Evolutionary conservation across 2,888 invertebrate species (phyloP), one percentile per base, ranked within the genome.

Genomic region (Carterocephalus palaemon): DNA sequence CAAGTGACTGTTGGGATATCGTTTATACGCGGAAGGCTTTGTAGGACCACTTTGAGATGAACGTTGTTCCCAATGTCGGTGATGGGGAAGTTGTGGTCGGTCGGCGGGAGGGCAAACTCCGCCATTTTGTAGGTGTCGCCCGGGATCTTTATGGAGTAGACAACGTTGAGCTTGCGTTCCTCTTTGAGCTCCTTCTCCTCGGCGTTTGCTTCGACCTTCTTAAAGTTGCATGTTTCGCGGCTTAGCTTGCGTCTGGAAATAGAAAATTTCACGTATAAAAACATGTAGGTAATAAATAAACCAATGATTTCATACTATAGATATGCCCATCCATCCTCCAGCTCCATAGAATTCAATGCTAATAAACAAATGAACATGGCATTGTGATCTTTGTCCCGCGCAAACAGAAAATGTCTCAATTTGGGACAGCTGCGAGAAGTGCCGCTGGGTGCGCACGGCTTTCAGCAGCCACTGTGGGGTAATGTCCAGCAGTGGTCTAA

Each of bases 401-500:
- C n/a, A n/a, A n/a, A n/a, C n/a, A n/a, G n/a, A n/a, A n/a, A n/a
- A n/a, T n/a, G n/a, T n/a, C n/a, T n/a, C n/a, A n/a, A n/a, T n/a
- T 96, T n/a, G n/a, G 37, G 96, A 95, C 55, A 98, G 91, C 88
- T 98, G 98, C 3, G 98, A 98, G 88, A 98, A 98, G 85, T 97
- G 96, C 48, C 98, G 90, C 78, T 97, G 96, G 4, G 98, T 98
- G 52, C 97, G 91, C 33, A 98, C 93, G 36, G 98, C 98, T 81
- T 95, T 96, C 67, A 96, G 90, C 57, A 98, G 88, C 76, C 95
- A 94, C 62, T 93, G 91, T 19, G 89, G 73, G 43, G 88, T 89
- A 56, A 89, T 86, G 50, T n/a, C n/a, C n/a, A n/a, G n/a, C n/a
- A n/a, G n/a, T n/a, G n/a, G n/a, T n/a, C n/a, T n/a, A n/a, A n/a